Percentiles rank a stretch among this genome's conserved stretches.
Evolutionary conservation across 2,113 vertebrate genomes (phyloP).

Genomic region (Limanda limanda): DNA sequence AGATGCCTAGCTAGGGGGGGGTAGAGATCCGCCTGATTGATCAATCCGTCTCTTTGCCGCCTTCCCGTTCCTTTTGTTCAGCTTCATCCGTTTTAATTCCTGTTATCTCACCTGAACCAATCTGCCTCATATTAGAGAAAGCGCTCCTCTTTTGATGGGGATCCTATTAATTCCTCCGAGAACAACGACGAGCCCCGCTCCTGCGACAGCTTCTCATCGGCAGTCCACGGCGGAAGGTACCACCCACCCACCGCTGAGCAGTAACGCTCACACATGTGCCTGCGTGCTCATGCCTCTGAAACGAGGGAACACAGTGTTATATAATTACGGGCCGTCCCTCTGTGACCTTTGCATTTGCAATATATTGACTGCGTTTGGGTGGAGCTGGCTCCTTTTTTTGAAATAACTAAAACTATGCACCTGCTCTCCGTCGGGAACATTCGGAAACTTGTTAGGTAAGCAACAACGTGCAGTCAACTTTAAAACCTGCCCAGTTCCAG

Average conservation of each 20-base stretch:
- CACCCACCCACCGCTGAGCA: slow-evolving; percentile 4
- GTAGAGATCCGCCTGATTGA: slow-evolving; percentile 54
- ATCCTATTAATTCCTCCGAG: slow-evolving; percentile 58
- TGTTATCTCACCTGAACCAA: slow-evolving; percentile 62
- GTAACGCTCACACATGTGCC: slow-evolving; percentile 2
- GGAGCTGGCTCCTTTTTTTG: background rate
- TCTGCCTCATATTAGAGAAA: slow-evolving; percentile 65
- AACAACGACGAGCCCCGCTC: slow-evolving; percentile 47
- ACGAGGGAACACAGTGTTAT: slow-evolving; percentile 30
- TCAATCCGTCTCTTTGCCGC: slow-evolving; percentile 29
- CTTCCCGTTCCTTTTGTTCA: slow-evolving; percentile 49
- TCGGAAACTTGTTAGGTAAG: slow-evolving; percentile 41
- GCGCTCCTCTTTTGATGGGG: slow-evolving; percentile 56
- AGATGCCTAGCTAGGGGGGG: background rate
- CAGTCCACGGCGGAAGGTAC: background rate
- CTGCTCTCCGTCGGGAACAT: slow-evolving; percentile 15
- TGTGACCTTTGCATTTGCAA: slow-evolving; percentile 43
- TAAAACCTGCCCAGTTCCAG: slow-evolving; percentile 5
- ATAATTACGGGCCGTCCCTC: slow-evolving; percentile 35
- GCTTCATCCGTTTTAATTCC: slow-evolving; percentile 58
- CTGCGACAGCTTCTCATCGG: slow-evolving; percentile 33
- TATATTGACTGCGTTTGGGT: slow-evolving; percentile 36
- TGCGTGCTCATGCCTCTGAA: slow-evolving; percentile 15
- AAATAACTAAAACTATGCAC: background rate
- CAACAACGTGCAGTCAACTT: slow-evolving; percentile 13